Base-by-base conservation (phyloP, 2,888 invertebrate species). In the Ophion ventricosus region DNA sequence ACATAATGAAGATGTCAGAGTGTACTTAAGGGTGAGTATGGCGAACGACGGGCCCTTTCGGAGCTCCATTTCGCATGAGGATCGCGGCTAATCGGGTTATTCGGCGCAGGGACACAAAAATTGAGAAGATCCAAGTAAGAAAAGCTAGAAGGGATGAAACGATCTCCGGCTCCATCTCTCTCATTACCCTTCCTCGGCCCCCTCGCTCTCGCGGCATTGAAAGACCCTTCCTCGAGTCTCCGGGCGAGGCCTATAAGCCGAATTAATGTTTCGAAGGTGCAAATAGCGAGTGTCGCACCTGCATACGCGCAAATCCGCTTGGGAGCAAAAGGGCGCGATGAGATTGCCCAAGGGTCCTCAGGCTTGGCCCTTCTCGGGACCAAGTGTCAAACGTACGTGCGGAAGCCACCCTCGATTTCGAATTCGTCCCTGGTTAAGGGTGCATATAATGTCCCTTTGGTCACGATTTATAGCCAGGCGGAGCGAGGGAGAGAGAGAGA, bases 41-140 rank as follows among this genome's bases (percentile, higher is more conserved):
- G 23, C 25, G 49, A 49, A 57, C 49, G 76, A n/a, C 72, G 66
- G 73, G 43, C 23, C n/a, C n/a, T 57, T 57, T 57, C 23, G 61
- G 85, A 85, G 84, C 84, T 81, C 83, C 82, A 69, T 87, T 86
- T 83, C 73, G 84, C 82, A 72, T 81, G 80, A 59, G 79, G 64
- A 85, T 83, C 73, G 67, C 59, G 26, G 80, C 49, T 87, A 86
- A 88, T 87, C 87, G 86, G 86, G 78, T 89, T 89, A 87, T 77
- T 77, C 69, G 76, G 84, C 57, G 43, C 64, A 57, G 40, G 56
- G 77, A 74, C 63, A 69, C 61, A 73, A 78, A 80, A 77, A 54
- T 59, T 25, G 40, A 67, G 67, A 61, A 35, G 40, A 49, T 11
- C 59, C 26, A 20, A 80, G 66, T 57, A 29, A 54, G 74, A 17